Percentiles rank a stretch among this genome's conserved stretches.
Evolutionary conservation across 2,888 invertebrate genomes (phyloP).

Genomic region (Frankliniella fusca): DNA sequence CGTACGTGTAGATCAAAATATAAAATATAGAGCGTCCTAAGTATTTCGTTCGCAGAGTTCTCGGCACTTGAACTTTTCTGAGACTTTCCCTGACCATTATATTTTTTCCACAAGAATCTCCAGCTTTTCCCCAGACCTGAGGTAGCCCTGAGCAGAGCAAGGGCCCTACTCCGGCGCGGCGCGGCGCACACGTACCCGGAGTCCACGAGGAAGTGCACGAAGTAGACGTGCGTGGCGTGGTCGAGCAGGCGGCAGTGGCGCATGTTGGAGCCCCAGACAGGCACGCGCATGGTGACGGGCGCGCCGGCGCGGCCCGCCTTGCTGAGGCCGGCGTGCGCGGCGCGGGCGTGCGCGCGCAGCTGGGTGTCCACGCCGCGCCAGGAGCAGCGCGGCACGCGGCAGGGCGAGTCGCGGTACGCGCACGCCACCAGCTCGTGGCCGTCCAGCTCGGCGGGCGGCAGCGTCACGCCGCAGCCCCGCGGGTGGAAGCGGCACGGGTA

Average conservation of each 20-base stretch:
- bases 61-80: too few species aligned
- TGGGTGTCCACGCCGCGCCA: constrained; percentile 39
- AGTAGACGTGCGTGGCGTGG: background rate
- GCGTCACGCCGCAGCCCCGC: constrained; percentile 50
- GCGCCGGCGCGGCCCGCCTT: background rate
- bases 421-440: constrained; percentile 52
- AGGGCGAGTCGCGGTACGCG: constrained; percentile 50
- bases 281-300: background rate
- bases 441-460: constrained; percentile 49
- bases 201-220: constrained; percentile 21
- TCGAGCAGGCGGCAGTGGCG: constrained; percentile 5
- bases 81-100: too few species aligned
- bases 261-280: background rate
- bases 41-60: too few species aligned
- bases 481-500: constrained; percentile 53
- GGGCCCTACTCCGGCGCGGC: too few species aligned
- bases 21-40: too few species aligned
- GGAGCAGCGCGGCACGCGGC: constrained; percentile 50
- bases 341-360: constrained; percentile 39
- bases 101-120: too few species aligned
- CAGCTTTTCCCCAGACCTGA: too few species aligned
- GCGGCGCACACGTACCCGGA: background rate
- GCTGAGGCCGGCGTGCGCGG: constrained; percentile 37
- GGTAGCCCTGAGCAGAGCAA: too few species aligned
- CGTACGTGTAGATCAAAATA: too few species aligned